These are phyloP conservation scores for Acronicta aceris DNA, from an alignment of 2,888 invertebrate species.

Conservation along the genomic window DNA sequence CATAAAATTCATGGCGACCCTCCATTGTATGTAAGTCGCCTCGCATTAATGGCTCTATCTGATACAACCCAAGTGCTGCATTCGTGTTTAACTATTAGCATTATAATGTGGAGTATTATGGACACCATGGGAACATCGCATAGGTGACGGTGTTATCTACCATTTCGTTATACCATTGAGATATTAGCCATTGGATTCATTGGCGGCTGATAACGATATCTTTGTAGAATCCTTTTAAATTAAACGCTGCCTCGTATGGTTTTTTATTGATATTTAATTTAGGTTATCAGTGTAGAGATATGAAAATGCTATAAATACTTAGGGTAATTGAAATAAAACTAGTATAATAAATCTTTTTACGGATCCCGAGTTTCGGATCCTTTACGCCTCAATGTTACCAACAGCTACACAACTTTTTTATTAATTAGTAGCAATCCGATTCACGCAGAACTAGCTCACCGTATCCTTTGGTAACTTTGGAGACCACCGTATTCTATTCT, in stretches of 20 bases:
- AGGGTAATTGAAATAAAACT: no score
- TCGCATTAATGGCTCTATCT: slow-evolving; percentile 50
- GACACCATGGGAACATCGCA: slow-evolving; percentile 35
- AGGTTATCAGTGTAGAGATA: slow-evolving; percentile 37
- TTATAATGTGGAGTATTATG: slow-evolving; percentile 41
- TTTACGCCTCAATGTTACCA: no score
- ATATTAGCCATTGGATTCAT: slow-evolving; percentile 40
- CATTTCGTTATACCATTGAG: slow-evolving; percentile 40
- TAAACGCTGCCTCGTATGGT: slow-evolving; percentile 26
- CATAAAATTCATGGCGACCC: slow-evolving; percentile 13
- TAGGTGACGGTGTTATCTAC: slow-evolving; percentile 53
- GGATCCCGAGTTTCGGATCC: no score
- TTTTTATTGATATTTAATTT: slow-evolving; percentile 55
- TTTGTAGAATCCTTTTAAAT: slow-evolving; percentile 39
- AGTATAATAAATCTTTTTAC: no score
- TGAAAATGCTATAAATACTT: slow-evolving; percentile 12
- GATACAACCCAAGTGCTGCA: slow-evolving; percentile 33
- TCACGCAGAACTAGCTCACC: no score
- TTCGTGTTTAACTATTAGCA: slow-evolving; percentile 43
- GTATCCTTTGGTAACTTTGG: no score
- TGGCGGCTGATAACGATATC: slow-evolving; percentile 51
- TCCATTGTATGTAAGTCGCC: slow-evolving; percentile 30
- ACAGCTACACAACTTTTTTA: no score
- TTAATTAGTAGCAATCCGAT: no score
- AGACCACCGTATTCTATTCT: no score